These are phyloP conservation scores for Conus canariensis DNA, from an alignment of 2,888 invertebrate genomes.

Conservation along the genomic window DNA sequence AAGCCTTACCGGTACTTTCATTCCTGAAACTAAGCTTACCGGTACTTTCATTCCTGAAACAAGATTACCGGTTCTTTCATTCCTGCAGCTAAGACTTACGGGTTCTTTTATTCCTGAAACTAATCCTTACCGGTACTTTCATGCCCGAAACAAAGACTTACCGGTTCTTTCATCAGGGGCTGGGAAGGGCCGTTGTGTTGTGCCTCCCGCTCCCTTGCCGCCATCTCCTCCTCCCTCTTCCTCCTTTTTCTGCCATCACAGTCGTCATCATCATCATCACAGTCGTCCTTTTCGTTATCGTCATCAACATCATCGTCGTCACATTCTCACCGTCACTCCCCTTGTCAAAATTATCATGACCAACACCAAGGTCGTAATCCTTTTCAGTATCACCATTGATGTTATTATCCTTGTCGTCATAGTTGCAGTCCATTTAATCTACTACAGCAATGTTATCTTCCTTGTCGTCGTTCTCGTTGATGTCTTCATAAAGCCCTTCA, in stretches of 20 bases:
- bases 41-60: too few species aligned
- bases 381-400: neutral
- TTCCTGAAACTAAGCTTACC: neutral
- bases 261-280: neutral
- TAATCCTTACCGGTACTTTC: too few species aligned
- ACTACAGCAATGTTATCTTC: neutral
- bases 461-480: neutral
- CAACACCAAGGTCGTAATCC: neutral
- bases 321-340: neutral
- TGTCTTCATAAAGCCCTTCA: neutral
- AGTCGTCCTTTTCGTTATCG: neutral
- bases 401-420: neutral
- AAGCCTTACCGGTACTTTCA: too few species aligned
- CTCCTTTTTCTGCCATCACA: slow-evolving; percentile 21
- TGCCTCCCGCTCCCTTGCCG: slow-evolving; percentile 4
- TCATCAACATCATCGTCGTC: neutral
- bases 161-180: slow-evolving; percentile 38
- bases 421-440: neutral
- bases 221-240: slow-evolving; percentile 21
- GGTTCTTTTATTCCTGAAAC: too few species aligned
- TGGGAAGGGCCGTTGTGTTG: slow-evolving; percentile 33
- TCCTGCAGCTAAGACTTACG: too few species aligned
- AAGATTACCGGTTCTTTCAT: too few species aligned
- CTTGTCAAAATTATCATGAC: neutral
- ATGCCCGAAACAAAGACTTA: neutral